Evolutionary conservation across 2,888 invertebrate genomes (phyloP).

Genomic region (Fissipunctia ypsillon): DNA sequence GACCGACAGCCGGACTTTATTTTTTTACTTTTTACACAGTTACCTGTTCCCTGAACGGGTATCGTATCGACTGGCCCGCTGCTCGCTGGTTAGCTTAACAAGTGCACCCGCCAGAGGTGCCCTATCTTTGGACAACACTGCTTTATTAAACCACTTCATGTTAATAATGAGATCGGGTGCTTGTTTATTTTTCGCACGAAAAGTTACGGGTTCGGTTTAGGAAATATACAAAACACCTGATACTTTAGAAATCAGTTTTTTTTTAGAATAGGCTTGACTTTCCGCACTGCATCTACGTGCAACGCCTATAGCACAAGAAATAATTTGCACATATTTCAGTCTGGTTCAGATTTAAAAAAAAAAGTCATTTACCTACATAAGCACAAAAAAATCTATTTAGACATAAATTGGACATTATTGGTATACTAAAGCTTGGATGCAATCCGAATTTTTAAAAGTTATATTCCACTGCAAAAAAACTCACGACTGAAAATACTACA

Average conservation of each 20-base stretch:
- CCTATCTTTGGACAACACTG: conserved; percentile 72
- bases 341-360: no score
- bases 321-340: neutral
- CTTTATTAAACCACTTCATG: conserved; percentile 39
- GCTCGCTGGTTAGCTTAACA: conserved; percentile 86
- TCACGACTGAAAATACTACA: conserved; percentile 24
- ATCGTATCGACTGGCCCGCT: conserved; percentile 79
- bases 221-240: neutral
- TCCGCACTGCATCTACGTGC: neutral
- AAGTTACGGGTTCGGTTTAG: neutral
- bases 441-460: neutral
- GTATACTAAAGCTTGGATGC: neutral
- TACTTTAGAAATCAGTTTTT: neutral
- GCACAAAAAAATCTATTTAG: neutral
- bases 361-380: no score
- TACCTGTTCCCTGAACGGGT: conserved; percentile 89
- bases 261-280: no score
- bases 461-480: conserved; percentile 8
- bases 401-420: neutral
- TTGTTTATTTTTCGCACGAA: conserved; percentile 25
- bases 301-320: neutral
- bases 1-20: conserved; percentile 79
- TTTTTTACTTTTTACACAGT: conserved; percentile 85
- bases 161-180: conserved; percentile 12
- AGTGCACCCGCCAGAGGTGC: conserved; percentile 84